phyloP scores from a whole-genome alignment of 2,113 vertebrate genomes.

The Tyrannus savana region DNA sequence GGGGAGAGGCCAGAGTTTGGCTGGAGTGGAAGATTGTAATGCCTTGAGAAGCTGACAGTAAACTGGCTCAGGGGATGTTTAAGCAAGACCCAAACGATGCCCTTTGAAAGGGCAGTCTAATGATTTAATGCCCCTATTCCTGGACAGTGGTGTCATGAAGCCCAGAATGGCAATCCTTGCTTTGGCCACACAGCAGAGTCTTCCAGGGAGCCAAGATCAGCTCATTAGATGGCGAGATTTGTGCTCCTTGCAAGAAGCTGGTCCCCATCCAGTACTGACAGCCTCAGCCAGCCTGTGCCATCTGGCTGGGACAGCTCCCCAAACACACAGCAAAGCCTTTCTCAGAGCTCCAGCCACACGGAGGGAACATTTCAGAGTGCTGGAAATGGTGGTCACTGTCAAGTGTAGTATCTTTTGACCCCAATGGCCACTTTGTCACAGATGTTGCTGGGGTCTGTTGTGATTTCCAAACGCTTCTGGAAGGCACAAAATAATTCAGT shows the following conservation, averaged over 20 bases:
- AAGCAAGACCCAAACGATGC: rapidly evolving
- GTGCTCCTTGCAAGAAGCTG: constrained; percentile 4
- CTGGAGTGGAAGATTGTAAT: not conserved
- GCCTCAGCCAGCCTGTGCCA: constrained; percentile 1
- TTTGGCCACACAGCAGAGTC: not conserved
- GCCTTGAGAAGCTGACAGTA: not conserved
- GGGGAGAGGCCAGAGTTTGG: not conserved
- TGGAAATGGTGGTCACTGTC: not conserved
- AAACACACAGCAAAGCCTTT: not conserved
- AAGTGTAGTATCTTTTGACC: not conserved
- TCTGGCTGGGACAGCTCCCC: not conserved
- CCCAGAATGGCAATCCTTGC: not conserved
- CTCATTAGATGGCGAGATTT: not conserved
- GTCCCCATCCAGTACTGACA: constrained; percentile 12
- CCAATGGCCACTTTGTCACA: not conserved
- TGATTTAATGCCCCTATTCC: not conserved
- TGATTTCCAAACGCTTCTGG: not conserved
- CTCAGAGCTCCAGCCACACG: not conserved
- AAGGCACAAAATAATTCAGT: not conserved
- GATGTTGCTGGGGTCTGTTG: not conserved
- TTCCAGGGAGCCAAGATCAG: constrained; percentile 18
- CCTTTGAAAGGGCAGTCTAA: not conserved
- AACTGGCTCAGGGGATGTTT: not conserved
- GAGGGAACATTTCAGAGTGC: not conserved
- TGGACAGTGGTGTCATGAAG: not conserved